Base-by-base conservation (phyloP, 2,113 vertebrate genomes). In the Pavo muticus region DNA sequence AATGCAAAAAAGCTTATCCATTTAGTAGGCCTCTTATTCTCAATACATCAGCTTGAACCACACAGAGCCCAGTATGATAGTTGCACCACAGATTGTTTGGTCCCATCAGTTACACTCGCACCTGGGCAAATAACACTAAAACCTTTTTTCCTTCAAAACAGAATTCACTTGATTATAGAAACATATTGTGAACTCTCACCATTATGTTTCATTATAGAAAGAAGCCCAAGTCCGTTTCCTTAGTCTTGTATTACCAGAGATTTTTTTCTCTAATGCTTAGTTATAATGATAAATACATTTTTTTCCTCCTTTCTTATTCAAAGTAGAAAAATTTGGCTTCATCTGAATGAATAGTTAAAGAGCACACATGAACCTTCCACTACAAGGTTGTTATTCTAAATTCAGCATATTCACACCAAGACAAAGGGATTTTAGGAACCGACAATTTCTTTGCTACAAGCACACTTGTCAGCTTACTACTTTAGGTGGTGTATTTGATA, bases 371-470 rank as follows among this genome's bases (percentile, higher is more conserved):
- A 5, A 40, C 37, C 30, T 52, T 77, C 45, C 24, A 32, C 42
- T 56, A 15, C 9, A 39, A 56, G 29, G 4, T 18, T 57, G 39
- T 21, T 68, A 2, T 10, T 87, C 21, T 8, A 30, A 42, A 78
- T 42, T 63, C 67, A 60, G 42, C 4, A 2, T 2, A n/a, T 63
- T 74, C 6, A 1, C 37, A 56, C 5, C 0, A 0, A 1, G 2
- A 44, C 13, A 39, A 67, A 42, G 2, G 0, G 16, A 37, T 37
- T n/a, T 69, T 71, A 42, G 42, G 10, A 71, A 20, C 29, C 39
- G 35, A 37, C 24, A 54, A 2, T 12, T 5, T 50, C 54, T 61
- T n/a, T 44, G 29, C 47, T 70, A 50, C 21, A n/a, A 19, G 5
- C 0, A 1, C 1, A 75, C 6, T 5, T 83, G 44, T 59, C 30